A percentile compares a stretch with the other conserved stretches of the same genome.
Evolutionary conservation across 2,113 vertebrate genomes (phyloP).

Genomic region (Trachemys scripta): DNA sequence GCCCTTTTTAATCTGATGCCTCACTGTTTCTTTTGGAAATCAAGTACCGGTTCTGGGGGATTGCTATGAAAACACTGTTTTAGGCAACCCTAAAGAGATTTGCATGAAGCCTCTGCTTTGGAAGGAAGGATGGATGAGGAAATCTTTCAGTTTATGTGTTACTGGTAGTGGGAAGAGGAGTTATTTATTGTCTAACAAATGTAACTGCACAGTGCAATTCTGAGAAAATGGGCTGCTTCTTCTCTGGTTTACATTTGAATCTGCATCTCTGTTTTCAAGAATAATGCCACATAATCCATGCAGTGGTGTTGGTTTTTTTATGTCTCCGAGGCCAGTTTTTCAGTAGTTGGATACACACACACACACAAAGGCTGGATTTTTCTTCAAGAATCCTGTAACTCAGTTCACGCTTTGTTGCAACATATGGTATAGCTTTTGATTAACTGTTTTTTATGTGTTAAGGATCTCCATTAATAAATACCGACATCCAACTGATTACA

Average conservation of each 20-base stretch:
- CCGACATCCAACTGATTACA: slow-evolving; percentile 60
- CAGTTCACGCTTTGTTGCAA: neutral
- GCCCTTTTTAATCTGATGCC: neutral
- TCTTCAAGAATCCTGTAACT: neutral
- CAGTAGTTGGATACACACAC: neutral
- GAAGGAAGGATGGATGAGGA: slow-evolving; percentile 9
- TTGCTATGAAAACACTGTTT: neutral
- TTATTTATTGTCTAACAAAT: slow-evolving; percentile 45
- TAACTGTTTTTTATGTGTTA: slow-evolving; percentile 46
- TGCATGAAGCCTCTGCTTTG: slow-evolving; percentile 14
- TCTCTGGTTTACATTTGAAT: slow-evolving; percentile 26
- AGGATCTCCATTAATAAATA: slow-evolving; percentile 41
- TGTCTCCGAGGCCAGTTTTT: neutral
- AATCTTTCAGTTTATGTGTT: neutral
- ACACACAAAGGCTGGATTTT: neutral
- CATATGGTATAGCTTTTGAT: neutral
- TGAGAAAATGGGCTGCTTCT: slow-evolving; percentile 56
- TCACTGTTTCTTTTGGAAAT: slow-evolving; percentile 4
- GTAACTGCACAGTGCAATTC: slow-evolving; percentile 22
- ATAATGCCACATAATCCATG: neutral
- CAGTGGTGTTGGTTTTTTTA: slow-evolving; percentile 27
- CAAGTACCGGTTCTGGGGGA: slow-evolving; percentile 16
- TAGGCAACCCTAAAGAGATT: slow-evolving; percentile 35
- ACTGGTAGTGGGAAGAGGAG: neutral
- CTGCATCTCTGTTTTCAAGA: slow-evolving; percentile 54